Conservation (phyloP, 2,113 vertebrate species). For the Pelodiscus sinensis region DNA sequence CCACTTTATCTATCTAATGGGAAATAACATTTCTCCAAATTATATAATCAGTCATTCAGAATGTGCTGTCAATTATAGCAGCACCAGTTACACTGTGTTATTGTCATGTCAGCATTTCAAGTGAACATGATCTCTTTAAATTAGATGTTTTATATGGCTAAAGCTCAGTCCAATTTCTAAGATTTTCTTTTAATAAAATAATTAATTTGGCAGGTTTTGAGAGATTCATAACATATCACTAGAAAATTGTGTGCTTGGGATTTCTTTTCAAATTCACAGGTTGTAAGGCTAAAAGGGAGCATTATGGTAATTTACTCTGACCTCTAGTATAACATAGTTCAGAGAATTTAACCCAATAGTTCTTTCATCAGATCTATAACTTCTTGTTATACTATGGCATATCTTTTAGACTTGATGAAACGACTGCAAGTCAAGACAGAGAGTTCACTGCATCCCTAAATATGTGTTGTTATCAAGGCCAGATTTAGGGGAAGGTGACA, state of each 20-base stretch:
- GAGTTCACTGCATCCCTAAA: neutral
- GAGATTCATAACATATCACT: neutral
- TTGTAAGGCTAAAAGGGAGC: neutral
- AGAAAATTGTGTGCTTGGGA: neutral
- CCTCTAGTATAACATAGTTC: neutral
- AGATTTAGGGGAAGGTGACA: no score
- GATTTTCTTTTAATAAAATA: neutral
- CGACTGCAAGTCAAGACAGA: neutral
- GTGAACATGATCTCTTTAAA: neutral
- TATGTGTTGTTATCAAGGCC: neutral
- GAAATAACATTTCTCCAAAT: constrained; percentile 5
- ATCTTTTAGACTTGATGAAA: neutral
- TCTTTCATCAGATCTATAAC: neutral
- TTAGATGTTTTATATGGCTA: neutral
- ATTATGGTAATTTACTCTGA: neutral
- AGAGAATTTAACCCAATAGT: neutral
- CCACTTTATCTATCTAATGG: neutral
- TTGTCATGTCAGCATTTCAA: constrained; percentile 1
- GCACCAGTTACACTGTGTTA: constrained; percentile 8
- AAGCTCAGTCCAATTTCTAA: neutral
- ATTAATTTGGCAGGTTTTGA: neutral
- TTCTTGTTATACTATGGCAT: neutral
- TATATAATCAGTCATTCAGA: constrained; percentile 27
- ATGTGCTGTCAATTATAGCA: constrained; percentile 30
- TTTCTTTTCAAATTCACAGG: neutral